Evolutionary conservation across 2,113 vertebrate genomes (phyloP).

Genomic region (Coracopsis vasa): DNA sequence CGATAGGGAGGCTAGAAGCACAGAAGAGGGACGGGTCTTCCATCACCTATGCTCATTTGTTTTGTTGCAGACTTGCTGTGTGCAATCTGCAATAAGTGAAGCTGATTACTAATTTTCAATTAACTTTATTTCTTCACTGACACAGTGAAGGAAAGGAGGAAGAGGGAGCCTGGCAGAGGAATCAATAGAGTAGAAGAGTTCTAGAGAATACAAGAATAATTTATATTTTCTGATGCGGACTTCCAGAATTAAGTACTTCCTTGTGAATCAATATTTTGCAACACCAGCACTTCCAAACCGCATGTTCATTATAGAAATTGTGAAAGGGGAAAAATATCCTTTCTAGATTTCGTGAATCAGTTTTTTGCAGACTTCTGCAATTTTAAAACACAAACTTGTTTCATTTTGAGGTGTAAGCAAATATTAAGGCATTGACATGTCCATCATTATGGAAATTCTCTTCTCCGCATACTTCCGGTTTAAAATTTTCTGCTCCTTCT

Average conservation of each 20-base stretch:
- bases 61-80: neutral
- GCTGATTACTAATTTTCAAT: neutral
- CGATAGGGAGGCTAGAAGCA: neutral
- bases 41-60: neutral
- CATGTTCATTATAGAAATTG: neutral
- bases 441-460: neutral
- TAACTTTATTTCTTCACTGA: neutral
- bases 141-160: neutral
- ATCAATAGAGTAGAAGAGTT: neutral
- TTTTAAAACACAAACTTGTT: neutral
- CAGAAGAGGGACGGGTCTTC: fast-evolving
- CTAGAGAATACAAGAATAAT: neutral
- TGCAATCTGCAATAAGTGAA: neutral
- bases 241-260: neutral
- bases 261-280: neutral
- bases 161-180: neutral
- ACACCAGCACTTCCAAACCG: neutral
- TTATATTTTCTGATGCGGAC: neutral
- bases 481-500: neutral
- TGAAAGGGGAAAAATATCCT: neutral
- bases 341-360: neutral
- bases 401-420: neutral
- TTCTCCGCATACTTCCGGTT: neutral
- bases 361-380: neutral
- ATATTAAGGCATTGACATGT: neutral